Evolutionary conservation across 2,888 invertebrate genomes (phyloP).

Genomic region (Philereme vetulata): DNA sequence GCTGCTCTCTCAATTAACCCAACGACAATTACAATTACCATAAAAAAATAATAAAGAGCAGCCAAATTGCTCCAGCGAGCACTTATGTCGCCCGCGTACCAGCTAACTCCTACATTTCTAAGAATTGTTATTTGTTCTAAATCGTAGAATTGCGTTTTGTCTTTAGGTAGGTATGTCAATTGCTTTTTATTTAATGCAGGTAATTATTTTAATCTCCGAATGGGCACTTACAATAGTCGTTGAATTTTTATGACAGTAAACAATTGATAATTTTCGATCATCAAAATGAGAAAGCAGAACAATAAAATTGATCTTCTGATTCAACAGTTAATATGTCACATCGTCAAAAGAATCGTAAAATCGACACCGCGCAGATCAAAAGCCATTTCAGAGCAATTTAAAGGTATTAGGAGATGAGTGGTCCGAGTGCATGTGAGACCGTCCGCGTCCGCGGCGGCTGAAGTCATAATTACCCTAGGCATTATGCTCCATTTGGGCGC

Average conservation of each 20-base stretch:
- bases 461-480: constrained; percentile 81
- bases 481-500: constrained; percentile 81
- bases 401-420: constrained; percentile 61
- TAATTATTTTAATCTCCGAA: constrained; percentile 26
- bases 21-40: constrained; percentile 75
- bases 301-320: constrained; percentile 40
- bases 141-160: constrained; percentile 48
- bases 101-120: constrained; percentile 46
- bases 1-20: constrained; percentile 72
- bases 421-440: constrained; percentile 52
- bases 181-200: constrained; percentile 26
- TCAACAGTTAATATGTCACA: constrained; percentile 39
- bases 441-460: constrained; percentile 54
- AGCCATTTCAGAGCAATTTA: constrained; percentile 63
- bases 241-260: constrained; percentile 14
- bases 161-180: constrained; percentile 32
- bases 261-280: constrained; percentile 14
- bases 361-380: constrained; percentile 52
- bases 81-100: constrained; percentile 52
- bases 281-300: constrained; percentile 28
- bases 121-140: constrained; percentile 54
- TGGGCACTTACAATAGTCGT: constrained; percentile 12
- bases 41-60: constrained; percentile 75
- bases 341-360: constrained; percentile 48
- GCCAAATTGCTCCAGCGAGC: constrained; percentile 62